A percentile compares a stretch with the other conserved stretches of the same genome.
Evolutionary conservation across 2,797 vertebrate species (phyloP).

Genomic region (Squalus acanthias): DNA sequence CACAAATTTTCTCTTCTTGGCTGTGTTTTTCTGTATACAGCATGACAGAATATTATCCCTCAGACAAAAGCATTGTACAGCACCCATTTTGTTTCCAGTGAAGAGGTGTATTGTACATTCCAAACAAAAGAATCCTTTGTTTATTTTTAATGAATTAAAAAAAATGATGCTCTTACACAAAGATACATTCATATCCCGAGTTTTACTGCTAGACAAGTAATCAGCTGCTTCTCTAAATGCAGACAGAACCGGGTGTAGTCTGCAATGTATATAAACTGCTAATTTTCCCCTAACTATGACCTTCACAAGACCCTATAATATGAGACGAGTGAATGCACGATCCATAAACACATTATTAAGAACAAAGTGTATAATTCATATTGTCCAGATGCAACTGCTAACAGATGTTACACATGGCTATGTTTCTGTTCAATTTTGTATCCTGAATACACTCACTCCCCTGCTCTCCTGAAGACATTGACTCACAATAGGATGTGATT

Average conservation of each 20-base stretch:
- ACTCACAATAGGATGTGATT: neutral
- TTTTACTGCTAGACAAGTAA: neutral
- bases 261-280: slow-evolving; percentile 1
- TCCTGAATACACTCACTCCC: neutral
- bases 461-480: neutral
- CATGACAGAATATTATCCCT: neutral
- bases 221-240: slow-evolving; percentile 9
- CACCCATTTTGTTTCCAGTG: neutral
- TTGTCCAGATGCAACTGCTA: neutral
- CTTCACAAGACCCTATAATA: neutral
- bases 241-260: neutral
- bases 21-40: neutral
- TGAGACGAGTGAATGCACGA: neutral
- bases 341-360: neutral
- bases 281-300: neutral
- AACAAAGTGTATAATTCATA: slow-evolving; percentile 11
- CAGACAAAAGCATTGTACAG: neutral
- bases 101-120: neutral
- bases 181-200: slow-evolving; percentile 8
- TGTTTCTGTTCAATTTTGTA: neutral
- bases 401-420: neutral
- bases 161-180: neutral
- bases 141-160: neutral
- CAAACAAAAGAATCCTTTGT: slow-evolving; percentile 7
- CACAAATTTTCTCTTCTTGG: neutral